A percentile compares a stretch with the other conserved stretches of the same genome.
Evolutionary conservation across 2,797 vertebrate genomes (phyloP).

Genomic region (Yasuhikotakia modesta): DNA sequence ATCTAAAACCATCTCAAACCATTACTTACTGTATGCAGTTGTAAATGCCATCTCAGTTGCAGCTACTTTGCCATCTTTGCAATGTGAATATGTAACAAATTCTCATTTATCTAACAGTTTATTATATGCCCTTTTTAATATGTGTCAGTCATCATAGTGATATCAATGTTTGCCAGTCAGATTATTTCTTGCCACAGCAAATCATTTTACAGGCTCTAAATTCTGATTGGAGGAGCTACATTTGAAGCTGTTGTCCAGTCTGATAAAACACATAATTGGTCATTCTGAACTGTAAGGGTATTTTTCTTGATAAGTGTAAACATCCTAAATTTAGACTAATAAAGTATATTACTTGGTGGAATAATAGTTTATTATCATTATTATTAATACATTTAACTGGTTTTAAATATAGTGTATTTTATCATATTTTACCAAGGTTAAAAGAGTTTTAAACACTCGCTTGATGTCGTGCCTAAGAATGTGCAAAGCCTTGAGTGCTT

Average conservation of each 20-base stretch:
- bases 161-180: not conserved
- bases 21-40: not conserved
- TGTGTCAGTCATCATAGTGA: not conserved
- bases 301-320: not conserved
- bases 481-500: not conserved
- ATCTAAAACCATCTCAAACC: not conserved
- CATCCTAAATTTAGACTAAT: not conserved
- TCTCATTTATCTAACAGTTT: not conserved
- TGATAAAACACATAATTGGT: not conserved
- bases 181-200: not conserved
- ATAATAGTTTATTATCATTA: not conserved
- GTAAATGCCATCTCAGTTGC: too few species aligned
- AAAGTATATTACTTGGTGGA: not conserved
- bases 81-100: too few species aligned
- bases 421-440: constrained; percentile 7
- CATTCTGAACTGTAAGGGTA: not conserved
- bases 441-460: constrained; percentile 15
- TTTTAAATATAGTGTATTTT: not conserved
- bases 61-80: too few species aligned
- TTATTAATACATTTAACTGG: not conserved
- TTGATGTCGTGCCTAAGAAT: not conserved
- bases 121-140: not conserved
- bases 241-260: not conserved
- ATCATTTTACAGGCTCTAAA: not conserved
- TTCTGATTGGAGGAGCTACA: not conserved